phyloP scores from a whole-genome alignment of 1,140 invertebrate genomes.

The Atta cephalotes region DNA sequence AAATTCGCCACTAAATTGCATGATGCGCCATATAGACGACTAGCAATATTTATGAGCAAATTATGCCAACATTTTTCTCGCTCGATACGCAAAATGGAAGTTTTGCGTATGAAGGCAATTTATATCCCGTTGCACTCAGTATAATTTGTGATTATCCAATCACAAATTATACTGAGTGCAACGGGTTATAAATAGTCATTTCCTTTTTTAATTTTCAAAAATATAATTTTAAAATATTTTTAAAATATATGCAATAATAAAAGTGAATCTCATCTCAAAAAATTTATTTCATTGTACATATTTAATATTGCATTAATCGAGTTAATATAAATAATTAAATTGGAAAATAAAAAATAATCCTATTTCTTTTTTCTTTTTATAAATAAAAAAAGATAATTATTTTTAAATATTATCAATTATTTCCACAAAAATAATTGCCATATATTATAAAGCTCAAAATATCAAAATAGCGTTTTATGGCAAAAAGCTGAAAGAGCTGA shows the following conservation, averaged over 20 bases:
- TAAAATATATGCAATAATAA: background rate
- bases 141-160: background rate
- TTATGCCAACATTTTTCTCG: conserved; percentile 63
- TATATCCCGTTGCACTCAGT: conserved; percentile 31
- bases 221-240: too few relatives aligned
- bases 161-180: too few relatives aligned
- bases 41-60: conserved; percentile 69
- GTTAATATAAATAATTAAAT: background rate
- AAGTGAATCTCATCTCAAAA: background rate
- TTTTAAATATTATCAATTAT: background rate
- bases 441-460: background rate
- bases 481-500: background rate
- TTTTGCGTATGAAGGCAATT: conserved; percentile 42
- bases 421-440: conserved; percentile 1
- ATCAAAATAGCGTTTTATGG: background rate
- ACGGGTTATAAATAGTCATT: background rate
- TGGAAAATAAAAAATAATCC: too few relatives aligned
- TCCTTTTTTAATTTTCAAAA: background rate
- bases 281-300: background rate
- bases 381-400: background rate
- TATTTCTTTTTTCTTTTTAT: background rate
- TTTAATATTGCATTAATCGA: background rate
- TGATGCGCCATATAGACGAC: background rate
- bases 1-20: conserved; percentile 70
- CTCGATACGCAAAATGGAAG: conserved; percentile 57